A percentile compares a stretch with the other conserved stretches of the same genome.
Conservation (phyloP, 2,888 invertebrate genomes). For the Chorisops tibialis region DNA sequence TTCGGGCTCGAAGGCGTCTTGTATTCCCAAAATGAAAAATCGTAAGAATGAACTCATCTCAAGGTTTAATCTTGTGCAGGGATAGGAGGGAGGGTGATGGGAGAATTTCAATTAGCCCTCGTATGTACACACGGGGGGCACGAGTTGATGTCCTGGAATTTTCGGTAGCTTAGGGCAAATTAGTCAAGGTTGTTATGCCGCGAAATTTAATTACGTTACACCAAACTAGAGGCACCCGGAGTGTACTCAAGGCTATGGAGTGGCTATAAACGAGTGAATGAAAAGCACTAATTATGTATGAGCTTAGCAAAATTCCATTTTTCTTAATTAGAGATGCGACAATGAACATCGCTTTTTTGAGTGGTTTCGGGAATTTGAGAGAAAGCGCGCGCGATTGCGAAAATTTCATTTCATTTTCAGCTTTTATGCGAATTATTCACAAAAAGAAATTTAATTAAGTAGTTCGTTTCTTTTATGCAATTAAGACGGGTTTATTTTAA, state of each 20-base stretch:
- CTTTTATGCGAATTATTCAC: too few relatives aligned
- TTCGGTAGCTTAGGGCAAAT: constrained; percentile 17
- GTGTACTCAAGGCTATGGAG: not conserved
- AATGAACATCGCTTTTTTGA: constrained; percentile 17
- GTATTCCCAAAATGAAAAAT: constrained; percentile 6
- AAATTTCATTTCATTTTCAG: too few relatives aligned
- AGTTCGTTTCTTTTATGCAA: too few relatives aligned
- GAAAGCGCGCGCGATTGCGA: too few relatives aligned
- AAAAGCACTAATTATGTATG: not conserved
- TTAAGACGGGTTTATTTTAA: too few relatives aligned
- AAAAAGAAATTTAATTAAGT: too few relatives aligned
- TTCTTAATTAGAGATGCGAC: constrained; percentile 23
- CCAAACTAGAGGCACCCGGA: too few relatives aligned
- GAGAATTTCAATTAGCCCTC: constrained; percentile 18
- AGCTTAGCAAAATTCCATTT: constrained; percentile 17
- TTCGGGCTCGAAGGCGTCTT: not conserved
- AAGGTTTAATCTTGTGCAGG: not conserved
- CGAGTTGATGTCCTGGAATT: not conserved
- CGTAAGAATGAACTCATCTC: not conserved
- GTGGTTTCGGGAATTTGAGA: too few relatives aligned
- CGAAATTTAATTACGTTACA: constrained; percentile 22
- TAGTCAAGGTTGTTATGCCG: constrained; percentile 16
- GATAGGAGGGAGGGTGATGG: not conserved
- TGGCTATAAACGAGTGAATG: not conserved
- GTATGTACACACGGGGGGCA: not conserved